phyloP scores from a whole-genome alignment of 1,140 invertebrate genomes.

The Rhagoletis pomonella region DNA sequence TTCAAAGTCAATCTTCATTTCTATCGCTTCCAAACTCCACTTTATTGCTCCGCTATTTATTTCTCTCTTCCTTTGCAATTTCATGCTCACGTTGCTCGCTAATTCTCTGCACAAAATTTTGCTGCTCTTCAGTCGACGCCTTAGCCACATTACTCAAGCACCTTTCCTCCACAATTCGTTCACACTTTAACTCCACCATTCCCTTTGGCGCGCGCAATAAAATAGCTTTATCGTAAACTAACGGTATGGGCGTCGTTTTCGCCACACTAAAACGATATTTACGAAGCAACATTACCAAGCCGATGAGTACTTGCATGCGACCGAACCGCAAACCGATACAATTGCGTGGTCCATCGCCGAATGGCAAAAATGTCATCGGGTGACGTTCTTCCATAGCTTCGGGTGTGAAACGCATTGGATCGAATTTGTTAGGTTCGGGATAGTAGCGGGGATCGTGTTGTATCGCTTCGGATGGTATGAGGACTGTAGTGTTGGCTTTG shows the following conservation, averaged over 20 bases:
- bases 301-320: constrained; percentile 75
- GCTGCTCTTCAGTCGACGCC: not conserved
- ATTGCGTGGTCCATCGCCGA: constrained; percentile 82
- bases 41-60: not conserved
- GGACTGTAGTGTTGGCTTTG: constrained; percentile 75
- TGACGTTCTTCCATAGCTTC: constrained; percentile 74
- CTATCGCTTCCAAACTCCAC: not conserved
- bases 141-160: not conserved
- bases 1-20: not conserved
- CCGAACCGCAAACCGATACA: constrained; percentile 80
- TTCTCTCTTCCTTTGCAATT: not conserved
- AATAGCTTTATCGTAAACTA: constrained; percentile 18
- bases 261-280: constrained; percentile 70
- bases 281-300: constrained; percentile 73
- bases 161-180: not conserved
- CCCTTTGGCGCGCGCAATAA: constrained; percentile 13
- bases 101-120: not conserved
- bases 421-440: constrained; percentile 77
- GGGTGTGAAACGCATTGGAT: constrained; percentile 78
- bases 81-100: not conserved
- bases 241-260: constrained; percentile 67
- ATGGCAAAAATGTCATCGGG: constrained; percentile 79
- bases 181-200: constrained; percentile 12
- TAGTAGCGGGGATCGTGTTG: constrained; percentile 78
- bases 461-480: constrained; percentile 78